Evolutionary conservation across 2,888 invertebrate genomes (phyloP), one percentile per base, ranked within the genome.

Genomic region (Physocephala rufipes): DNA sequence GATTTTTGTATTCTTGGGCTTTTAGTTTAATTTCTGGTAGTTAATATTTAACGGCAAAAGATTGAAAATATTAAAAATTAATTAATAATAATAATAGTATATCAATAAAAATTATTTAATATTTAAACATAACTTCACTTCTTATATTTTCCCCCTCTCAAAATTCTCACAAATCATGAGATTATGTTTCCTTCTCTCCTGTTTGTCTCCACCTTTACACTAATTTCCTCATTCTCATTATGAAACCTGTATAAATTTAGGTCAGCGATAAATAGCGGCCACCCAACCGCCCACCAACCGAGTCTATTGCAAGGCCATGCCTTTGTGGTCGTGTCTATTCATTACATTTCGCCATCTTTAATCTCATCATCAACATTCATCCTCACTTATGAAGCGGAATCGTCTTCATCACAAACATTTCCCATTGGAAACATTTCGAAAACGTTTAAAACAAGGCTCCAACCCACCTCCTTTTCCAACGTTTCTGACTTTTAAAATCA

Each of bases 181-280:
- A 36, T 36, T 36, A 7, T 24, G 55, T 55, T 55, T 55, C 21
- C n/a, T 21, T 12, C 55, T 24, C n/a, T 19, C 16, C 19, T 28
- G 4, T 28, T 16, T 13, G 2, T 16, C 26, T 55, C 26, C n/a
- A 12, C 55, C 59, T 12, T n/a, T 16, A 9, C 26, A 16, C 13
- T 19, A 5, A 2, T 28, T n/a, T 26, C 24, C 26, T 19, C 30
- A 45, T 64, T 64, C 30, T 30, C 61, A 62, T 68, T 68, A 68
- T 36, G 51, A 62, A 62, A 68, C 62, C 68, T 68, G 62, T 28
- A 43, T 30, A 36, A 62, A 68, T 62, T 51, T 68, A 30, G 68
- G 68, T 68, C 68, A 68, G 1, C 58, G 47, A 15, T 49, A 36
- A 47, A 9, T 13, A 61, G 30, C 61, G 19, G 13, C 61, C 45